A percentile compares a stretch with the other conserved stretches of the same genome.
phyloP scores from a whole-genome alignment of 2,797 vertebrate species.

The Hozukius guyotensis region DNA sequence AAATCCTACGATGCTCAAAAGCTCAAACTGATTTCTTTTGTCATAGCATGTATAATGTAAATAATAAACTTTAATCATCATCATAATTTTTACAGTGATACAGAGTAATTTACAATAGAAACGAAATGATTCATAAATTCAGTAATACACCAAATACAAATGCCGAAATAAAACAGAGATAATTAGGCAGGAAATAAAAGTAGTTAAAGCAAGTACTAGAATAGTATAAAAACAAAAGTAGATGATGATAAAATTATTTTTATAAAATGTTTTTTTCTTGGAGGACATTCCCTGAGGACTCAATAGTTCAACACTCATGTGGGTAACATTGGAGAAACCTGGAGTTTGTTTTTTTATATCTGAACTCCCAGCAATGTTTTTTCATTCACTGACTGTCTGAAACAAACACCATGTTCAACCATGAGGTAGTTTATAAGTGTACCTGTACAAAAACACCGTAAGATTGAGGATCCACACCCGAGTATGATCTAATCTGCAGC shows the following conservation, averaged over 20 bases:
- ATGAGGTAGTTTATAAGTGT: neutral
- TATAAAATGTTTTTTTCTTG: neutral
- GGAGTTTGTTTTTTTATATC: neutral
- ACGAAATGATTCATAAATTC: neutral
- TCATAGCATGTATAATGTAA: neutral
- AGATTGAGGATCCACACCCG: neutral
- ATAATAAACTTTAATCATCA: neutral
- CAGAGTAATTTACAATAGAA: neutral
- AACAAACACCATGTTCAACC: neutral
- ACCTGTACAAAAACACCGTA: neutral
- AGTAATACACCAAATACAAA: neutral
- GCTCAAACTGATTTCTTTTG: neutral
- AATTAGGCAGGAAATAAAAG: too few species aligned
- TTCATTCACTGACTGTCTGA: neutral
- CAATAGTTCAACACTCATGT: neutral
- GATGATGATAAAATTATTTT: too few species aligned
- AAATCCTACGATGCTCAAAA: neutral
- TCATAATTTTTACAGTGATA: neutral
- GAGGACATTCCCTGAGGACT: neutral
- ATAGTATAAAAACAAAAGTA: neutral
- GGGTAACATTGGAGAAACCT: neutral
- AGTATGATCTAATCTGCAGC: neutral
- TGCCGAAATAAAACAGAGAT: too few species aligned
- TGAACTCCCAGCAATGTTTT: neutral
- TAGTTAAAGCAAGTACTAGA: neutral